Conservation (phyloP, 2,888 invertebrate genomes). For the Cephus pulcher region DNA sequence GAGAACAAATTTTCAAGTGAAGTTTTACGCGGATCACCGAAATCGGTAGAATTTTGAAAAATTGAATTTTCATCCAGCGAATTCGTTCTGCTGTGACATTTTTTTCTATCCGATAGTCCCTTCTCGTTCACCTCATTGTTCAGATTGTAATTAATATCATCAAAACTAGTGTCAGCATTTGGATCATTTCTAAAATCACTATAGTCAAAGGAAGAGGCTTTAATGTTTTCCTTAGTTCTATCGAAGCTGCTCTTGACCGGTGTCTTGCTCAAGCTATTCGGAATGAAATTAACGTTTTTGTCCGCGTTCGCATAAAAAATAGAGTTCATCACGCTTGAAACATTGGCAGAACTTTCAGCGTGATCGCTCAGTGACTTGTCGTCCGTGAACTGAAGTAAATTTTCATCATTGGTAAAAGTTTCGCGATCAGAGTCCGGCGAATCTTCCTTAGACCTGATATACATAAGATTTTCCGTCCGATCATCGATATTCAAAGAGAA, state of each 20-base stretch:
- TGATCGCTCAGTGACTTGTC: slow-evolving; percentile 27
- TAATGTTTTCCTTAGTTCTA: slow-evolving; percentile 41
- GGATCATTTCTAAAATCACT: slow-evolving; percentile 14
- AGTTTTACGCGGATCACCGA: slow-evolving; percentile 27
- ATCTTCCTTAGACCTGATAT: slow-evolving; percentile 32
- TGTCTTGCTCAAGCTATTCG: slow-evolving; percentile 46
- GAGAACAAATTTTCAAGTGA: slow-evolving; percentile 43
- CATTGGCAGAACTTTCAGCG: slow-evolving; percentile 21
- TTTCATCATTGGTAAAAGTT: slow-evolving; percentile 21
- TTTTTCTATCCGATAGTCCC: slow-evolving; percentile 38
- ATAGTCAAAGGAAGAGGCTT: slow-evolving; percentile 25
- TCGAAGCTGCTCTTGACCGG: slow-evolving; percentile 31
- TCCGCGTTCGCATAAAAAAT: slow-evolving; percentile 21
- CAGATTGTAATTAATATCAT: slow-evolving; percentile 46
- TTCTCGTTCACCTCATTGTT: slow-evolving; percentile 41
- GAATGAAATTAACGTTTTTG: slow-evolving; percentile 44
- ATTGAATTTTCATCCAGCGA: slow-evolving; percentile 50
- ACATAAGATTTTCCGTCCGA: slow-evolving; percentile 19
- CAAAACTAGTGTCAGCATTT: background rate
- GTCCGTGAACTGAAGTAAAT: slow-evolving; percentile 28
- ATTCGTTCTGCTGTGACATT: slow-evolving; percentile 46
- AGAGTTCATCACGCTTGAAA: slow-evolving; percentile 16
- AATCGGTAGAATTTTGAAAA: slow-evolving; percentile 28
- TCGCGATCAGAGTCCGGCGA: background rate
- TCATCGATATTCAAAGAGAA: slow-evolving; percentile 7